Evolutionary conservation across 2,797 vertebrate species (phyloP).

Genomic region (Lagocephalus sceleratus): DNA sequence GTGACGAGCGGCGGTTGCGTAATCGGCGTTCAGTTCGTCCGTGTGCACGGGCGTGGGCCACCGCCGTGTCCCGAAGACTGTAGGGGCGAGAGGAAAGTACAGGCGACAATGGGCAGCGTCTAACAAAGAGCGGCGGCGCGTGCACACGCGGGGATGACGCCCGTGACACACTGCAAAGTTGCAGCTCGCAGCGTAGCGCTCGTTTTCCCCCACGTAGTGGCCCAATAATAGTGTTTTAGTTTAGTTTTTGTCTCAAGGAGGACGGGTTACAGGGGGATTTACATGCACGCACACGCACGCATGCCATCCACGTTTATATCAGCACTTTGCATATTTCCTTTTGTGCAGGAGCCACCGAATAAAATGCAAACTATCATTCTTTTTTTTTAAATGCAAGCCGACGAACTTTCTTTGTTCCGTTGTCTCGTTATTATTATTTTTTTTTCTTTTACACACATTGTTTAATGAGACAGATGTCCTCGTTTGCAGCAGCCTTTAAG

Average conservation of each 20-base stretch:
- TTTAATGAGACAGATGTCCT: not conserved
- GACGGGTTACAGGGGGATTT: slow-evolving; percentile 38
- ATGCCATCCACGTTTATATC: slow-evolving; percentile 39
- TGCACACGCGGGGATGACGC: not conserved
- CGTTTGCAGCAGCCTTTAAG: not conserved
- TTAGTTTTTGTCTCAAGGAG: slow-evolving; percentile 14
- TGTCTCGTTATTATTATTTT: not conserved
- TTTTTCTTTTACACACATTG: not conserved
- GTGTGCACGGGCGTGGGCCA: slow-evolving; percentile 61
- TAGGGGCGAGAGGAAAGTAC: slow-evolving; percentile 20
- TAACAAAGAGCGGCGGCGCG: slow-evolving; percentile 1
- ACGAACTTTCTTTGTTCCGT: not conserved
- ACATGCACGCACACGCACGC: slow-evolving; percentile 36
- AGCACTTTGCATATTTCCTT: slow-evolving; percentile 20
- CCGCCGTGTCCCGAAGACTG: slow-evolving; percentile 41
- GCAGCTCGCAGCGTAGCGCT: not conserved
- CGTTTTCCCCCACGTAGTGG: slow-evolving; percentile 26
- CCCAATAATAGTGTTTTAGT: slow-evolving; percentile 29
- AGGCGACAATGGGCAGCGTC: slow-evolving; percentile 14
- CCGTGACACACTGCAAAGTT: not conserved
- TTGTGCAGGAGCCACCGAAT: not conserved
- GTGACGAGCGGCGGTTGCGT: slow-evolving; percentile 34
- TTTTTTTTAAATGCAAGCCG: not conserved
- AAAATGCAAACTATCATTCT: not conserved
- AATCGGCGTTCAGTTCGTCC: slow-evolving; percentile 55